Conservation (phyloP, 1,140 invertebrate species). For the Ctenoplectra terminalis region DNA sequence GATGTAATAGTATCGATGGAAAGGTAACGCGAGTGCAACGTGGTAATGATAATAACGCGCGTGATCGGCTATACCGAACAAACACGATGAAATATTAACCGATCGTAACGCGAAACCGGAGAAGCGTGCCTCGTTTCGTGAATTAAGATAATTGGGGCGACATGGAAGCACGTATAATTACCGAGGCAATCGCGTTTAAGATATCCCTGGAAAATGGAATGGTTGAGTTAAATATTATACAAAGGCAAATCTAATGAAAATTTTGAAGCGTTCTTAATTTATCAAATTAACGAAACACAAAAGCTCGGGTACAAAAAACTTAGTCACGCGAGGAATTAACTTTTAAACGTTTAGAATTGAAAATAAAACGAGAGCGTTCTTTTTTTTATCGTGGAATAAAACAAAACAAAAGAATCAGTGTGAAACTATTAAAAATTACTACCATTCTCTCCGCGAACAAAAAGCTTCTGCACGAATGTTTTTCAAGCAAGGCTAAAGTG, state of each 20-base stretch:
- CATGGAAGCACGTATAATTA: neutral
- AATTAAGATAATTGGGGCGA: conserved; percentile 15
- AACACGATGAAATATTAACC: conserved; percentile 12
- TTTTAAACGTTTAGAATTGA: neutral
- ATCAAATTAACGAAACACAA: too few species aligned
- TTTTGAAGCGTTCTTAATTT: too few species aligned
- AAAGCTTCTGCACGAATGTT: neutral
- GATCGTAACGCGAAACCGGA: neutral
- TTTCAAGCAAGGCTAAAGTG: neutral
- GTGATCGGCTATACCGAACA: conserved; percentile 1
- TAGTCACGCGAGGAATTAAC: neutral
- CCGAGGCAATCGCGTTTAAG: neutral
- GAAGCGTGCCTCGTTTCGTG: neutral
- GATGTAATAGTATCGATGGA: neutral
- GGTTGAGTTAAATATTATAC: neutral
- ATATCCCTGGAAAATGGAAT: neutral
- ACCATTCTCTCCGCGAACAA: too few species aligned
- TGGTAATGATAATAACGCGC: neutral
- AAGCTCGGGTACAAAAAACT: too few species aligned
- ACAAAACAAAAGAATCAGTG: too few species aligned
- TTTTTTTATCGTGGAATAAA: too few species aligned
- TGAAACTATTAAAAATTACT: too few species aligned
- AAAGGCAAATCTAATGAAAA: neutral
- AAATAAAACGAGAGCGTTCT: neutral
- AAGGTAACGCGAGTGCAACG: too few species aligned